Conservation (phyloP, 2,113 vertebrate species). For the Zosterops japonicus region DNA sequence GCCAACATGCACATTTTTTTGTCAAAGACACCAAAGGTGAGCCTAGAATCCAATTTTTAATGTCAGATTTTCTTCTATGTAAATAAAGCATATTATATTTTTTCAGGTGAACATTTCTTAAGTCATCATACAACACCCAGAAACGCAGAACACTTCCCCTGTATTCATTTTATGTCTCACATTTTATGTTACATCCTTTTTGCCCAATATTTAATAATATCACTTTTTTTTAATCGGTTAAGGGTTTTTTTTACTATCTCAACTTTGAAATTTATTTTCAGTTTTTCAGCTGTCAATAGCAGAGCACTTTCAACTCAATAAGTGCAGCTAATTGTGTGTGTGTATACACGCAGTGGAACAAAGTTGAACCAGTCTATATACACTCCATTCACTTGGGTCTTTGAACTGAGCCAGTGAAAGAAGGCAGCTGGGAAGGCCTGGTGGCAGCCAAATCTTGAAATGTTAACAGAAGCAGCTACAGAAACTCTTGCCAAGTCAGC, state of each 20-base stretch:
- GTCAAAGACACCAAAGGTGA: neutral
- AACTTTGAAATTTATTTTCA: neutral
- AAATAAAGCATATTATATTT: neutral
- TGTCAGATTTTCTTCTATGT: neutral
- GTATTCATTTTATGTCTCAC: neutral
- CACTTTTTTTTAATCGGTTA: neutral
- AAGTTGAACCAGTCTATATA: neutral
- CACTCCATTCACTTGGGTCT: neutral
- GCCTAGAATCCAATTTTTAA: neutral
- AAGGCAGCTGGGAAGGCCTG: neutral
- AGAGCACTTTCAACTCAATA: neutral
- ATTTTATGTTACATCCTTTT: neutral
- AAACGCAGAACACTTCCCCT: neutral
- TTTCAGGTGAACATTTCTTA: neutral
- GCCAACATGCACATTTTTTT: neutral
- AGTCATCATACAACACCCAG: neutral
- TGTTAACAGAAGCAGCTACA: neutral
- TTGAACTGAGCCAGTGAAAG: slow-evolving; percentile 9
- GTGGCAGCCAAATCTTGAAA: neutral
- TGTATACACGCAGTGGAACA: neutral
- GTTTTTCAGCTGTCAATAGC: neutral
- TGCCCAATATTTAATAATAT: neutral
- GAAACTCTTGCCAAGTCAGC: neutral
- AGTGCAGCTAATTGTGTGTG: neutral
- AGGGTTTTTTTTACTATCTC: neutral